phyloP scores from a whole-genome alignment of 2,888 invertebrate genomes.

The Bellardia bayeri region DNA sequence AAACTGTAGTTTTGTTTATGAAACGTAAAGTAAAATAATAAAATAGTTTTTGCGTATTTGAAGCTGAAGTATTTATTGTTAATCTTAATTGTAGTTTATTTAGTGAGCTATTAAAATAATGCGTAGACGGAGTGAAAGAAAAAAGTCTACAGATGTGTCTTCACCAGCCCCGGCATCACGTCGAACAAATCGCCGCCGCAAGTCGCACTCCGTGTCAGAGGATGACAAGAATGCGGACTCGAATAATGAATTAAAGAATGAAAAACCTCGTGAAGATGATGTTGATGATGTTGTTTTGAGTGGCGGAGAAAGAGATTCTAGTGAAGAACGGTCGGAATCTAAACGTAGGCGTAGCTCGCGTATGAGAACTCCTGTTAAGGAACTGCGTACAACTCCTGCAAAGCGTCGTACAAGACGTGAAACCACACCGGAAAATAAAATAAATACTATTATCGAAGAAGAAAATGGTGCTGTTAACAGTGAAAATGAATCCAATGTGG shows the following conservation, averaged over 20 bases:
- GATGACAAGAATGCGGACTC: slow-evolving; percentile 77
- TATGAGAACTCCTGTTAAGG: slow-evolving; percentile 73
- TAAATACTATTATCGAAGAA: slow-evolving; percentile 85
- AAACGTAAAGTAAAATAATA: slow-evolving; percentile 23
- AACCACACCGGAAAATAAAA: slow-evolving; percentile 84
- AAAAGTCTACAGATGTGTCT: slow-evolving; percentile 86
- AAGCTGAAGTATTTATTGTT: slow-evolving; percentile 32
- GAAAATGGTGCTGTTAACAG: slow-evolving; percentile 84
- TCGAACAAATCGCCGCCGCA: slow-evolving; percentile 79
- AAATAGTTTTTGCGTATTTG: not conserved
- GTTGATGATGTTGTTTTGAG: too few species aligned
- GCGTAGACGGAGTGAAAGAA: slow-evolving; percentile 91
- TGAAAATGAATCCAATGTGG: slow-evolving; percentile 56
- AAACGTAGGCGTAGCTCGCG: slow-evolving; percentile 75
- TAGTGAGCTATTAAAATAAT: slow-evolving; percentile 82
- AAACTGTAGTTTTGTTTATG: slow-evolving; percentile 30
- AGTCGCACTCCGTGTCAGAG: slow-evolving; percentile 76
- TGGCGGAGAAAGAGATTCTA: slow-evolving; percentile 73
- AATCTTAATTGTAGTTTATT: slow-evolving; percentile 2
- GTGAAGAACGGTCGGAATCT: slow-evolving; percentile 76
- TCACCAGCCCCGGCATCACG: slow-evolving; percentile 86
- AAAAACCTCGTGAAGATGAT: slow-evolving; percentile 66
- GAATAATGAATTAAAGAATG: slow-evolving; percentile 75
- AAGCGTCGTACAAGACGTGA: slow-evolving; percentile 75
- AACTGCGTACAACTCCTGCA: slow-evolving; percentile 74